Conservation (phyloP, 2,113 vertebrate species). For the Carassius carassius region DNA sequence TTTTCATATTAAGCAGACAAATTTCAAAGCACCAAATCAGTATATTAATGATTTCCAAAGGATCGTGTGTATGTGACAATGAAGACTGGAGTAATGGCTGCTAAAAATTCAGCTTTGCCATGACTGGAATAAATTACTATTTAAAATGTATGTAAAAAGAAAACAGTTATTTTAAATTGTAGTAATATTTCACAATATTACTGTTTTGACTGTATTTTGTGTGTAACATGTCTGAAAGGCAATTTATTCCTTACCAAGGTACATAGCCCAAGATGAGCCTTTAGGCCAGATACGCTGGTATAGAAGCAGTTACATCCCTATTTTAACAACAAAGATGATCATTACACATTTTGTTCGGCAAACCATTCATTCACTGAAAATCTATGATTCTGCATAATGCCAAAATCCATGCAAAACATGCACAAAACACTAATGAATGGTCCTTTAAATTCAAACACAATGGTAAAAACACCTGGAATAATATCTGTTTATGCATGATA, state of each 20-base stretch:
- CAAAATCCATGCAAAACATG: background rate
- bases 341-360: background rate
- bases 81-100: background rate
- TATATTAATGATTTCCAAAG: background rate
- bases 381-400: background rate
- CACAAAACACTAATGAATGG: background rate
- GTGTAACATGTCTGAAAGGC: background rate
- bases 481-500: background rate
- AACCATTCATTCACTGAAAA: background rate
- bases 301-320: constrained; percentile 91
- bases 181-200: background rate
- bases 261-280: constrained; percentile 91
- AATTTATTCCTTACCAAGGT: constrained; percentile 77
- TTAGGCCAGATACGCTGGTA: constrained; percentile 92
- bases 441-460: background rate
- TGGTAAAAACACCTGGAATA: background rate
- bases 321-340: constrained; percentile 39
- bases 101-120: background rate
- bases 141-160: background rate
- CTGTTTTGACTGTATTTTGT: background rate
- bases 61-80: background rate
- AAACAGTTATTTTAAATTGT: background rate
- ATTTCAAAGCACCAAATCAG: background rate
- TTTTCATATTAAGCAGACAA: too few relatives aligned
- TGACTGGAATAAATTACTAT: background rate